Evolutionary conservation across 2,797 vertebrate species (phyloP).

Genomic region (Clarias fuscus): DNA sequence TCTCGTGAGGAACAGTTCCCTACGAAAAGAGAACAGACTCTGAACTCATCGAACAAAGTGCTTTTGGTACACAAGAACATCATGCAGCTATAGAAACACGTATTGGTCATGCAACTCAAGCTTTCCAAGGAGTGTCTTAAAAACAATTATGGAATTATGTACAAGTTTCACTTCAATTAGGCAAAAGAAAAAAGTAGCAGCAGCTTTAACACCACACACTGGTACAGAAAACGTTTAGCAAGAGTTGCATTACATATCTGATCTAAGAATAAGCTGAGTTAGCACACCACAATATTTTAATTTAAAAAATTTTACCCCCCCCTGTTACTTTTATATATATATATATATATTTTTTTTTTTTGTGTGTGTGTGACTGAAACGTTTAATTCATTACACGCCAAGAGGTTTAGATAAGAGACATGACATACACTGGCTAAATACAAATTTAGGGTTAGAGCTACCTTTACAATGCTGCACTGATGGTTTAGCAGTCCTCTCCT

Average conservation of each 20-base stretch:
- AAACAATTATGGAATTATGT: constrained; percentile 22
- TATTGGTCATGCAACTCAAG: constrained; percentile 89
- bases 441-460: constrained; percentile 95
- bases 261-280: constrained; percentile 68
- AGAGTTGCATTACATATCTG: constrained; percentile 80
- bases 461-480: constrained; percentile 96
- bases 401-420: constrained; percentile 82
- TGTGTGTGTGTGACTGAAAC: constrained; percentile 80
- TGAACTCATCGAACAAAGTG: constrained; percentile 65
- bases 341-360: constrained; percentile 33
- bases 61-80: constrained; percentile 60
- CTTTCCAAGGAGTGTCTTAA: constrained; percentile 55
- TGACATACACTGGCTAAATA: constrained; percentile 89
- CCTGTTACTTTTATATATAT: constrained; percentile 63
- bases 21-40: constrained; percentile 72
- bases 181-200: constrained; percentile 77
- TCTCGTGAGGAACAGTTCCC: constrained; percentile 61
- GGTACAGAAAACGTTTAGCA: constrained; percentile 76
- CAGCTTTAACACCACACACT: constrained; percentile 74
- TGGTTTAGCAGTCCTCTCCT: constrained; percentile 98
- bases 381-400: constrained; percentile 82
- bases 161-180: constrained; percentile 67
- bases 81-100: constrained; percentile 84
- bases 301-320: constrained; percentile 56
- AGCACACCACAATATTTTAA: constrained; percentile 65